Base-by-base conservation (phyloP, 2,888 invertebrate genomes). In the Micropterix aruncella region DNA sequence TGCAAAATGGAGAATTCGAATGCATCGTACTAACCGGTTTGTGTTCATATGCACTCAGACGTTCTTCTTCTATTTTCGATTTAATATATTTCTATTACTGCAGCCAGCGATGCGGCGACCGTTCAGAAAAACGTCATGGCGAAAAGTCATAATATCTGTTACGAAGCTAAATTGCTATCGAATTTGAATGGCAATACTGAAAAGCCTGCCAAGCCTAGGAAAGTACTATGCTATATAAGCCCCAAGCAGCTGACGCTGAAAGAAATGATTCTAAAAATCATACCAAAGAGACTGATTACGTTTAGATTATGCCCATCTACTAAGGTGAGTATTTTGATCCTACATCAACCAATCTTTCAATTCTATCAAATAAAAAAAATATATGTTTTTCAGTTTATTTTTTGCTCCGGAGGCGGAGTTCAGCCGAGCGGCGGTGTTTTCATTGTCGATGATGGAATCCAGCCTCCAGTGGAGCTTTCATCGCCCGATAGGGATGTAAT, bases 271-370 rank as follows among this genome's bases (percentile, higher is more conserved):
- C 73, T 94, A 54, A 91, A 89, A 68, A 86, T 95, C 61, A 90
- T 94, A 57, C 93, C 92, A 44, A 93, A 91, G 66, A 75, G 92
- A 55, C 75, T 94, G 54, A 88, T 85, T 47, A 90, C 92, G 36
- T 94, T 92, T 68, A 77, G 94, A 36, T 75, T 95, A 44, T 93
- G 93, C 60, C 94, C 94, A 16, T 92, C 92, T 48, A 94, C 94
- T 43, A 94, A 93, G 77, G 88, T 89, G 59, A 58, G 52, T 46
- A 40, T 52, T 7, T 50, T 44, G 45, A n/a, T n/a, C n/a, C n/a
- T n/a, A n/a, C n/a, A n/a, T n/a, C n/a, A n/a, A n/a, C n/a, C n/a
- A n/a, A n/a, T n/a, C n/a, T n/a, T n/a, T n/a, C n/a, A n/a, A n/a
- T 27, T 27, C 27, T 27, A 27, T n/a, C 27, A 27, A 27, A 27